Conservation (phyloP, 2,113 vertebrate species). For the Leptosomus discolor region DNA sequence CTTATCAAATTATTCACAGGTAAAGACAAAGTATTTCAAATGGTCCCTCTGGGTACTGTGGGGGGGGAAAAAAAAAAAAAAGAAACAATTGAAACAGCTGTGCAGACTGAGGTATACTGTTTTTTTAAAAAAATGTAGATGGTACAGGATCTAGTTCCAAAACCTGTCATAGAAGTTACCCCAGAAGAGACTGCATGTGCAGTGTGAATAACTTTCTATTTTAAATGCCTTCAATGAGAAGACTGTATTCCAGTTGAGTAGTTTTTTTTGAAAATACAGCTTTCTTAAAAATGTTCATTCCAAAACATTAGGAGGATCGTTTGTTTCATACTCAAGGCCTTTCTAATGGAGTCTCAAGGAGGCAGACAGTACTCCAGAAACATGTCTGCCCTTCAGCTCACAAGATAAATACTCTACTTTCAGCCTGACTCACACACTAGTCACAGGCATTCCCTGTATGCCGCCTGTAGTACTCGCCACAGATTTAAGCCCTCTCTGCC, state of each 20-base stretch:
- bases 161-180: background rate
- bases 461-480: background rate
- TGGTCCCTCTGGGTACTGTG: background rate
- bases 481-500: background rate
- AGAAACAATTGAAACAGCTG: background rate
- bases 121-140: background rate
- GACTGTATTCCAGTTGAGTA: background rate
- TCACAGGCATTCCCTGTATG: background rate
- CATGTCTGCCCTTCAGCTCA: background rate
- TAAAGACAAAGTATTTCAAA: background rate
- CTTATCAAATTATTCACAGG: background rate
- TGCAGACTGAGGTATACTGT: background rate
- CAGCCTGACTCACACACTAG: background rate
- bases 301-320: background rate
- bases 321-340: background rate
- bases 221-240: background rate
- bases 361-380: background rate
- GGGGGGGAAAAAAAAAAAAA: background rate
- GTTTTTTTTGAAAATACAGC: background rate
- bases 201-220: background rate
- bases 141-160: background rate
- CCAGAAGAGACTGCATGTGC: background rate
- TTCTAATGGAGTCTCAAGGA: background rate
- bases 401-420: background rate
- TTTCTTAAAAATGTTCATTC: background rate